phyloP scores from a whole-genome alignment of 2,888 invertebrate species.

The Hypselothyrea guttata region DNA sequence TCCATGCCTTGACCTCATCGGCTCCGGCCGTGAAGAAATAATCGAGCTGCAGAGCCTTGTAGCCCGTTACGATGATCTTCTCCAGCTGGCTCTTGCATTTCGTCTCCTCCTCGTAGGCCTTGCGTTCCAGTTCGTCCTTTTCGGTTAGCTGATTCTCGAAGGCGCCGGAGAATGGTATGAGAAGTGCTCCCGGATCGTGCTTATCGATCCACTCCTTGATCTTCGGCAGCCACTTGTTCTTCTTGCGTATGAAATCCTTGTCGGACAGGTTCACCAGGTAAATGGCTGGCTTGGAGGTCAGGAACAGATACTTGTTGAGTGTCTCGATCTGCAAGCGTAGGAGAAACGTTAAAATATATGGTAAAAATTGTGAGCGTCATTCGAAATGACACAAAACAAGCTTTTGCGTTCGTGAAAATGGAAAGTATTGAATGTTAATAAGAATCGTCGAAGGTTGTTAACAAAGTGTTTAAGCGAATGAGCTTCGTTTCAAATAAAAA shows the following conservation, averaged over 20 bases:
- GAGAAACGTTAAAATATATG: too few species aligned
- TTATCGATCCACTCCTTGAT: conserved; percentile 99
- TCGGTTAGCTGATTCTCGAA: conserved; percentile 94
- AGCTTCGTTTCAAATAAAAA: too few species aligned
- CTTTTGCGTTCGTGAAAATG: too few species aligned
- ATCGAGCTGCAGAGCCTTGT: conserved; percentile 96
- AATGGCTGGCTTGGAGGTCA: conserved; percentile 98
- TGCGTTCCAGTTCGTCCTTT: conserved; percentile 90
- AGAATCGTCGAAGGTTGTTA: too few species aligned
- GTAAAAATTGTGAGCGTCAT: too few species aligned
- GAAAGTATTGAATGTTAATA: too few species aligned
- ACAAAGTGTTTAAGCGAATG: too few species aligned
- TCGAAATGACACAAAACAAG: too few species aligned
- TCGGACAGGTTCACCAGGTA: conserved; percentile 98
- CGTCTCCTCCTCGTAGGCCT: conserved; percentile 91
- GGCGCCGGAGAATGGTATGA: conserved; percentile 98
- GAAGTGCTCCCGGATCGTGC: conserved; percentile 95
- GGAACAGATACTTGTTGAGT: conserved; percentile 96
- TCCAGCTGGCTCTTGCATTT: conserved; percentile 93
- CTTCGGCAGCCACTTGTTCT: conserved; percentile 98
- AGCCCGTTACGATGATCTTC: conserved; percentile 98
- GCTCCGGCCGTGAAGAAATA: conserved; percentile 99
- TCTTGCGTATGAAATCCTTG: conserved; percentile 98
- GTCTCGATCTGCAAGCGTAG: conserved; percentile 98
- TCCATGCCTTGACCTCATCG: conserved; percentile 99